These are phyloP conservation scores for Blastomussa wellsi DNA, from an alignment of 92 coral and sea anemone species.

Conservation along the genomic window DNA sequence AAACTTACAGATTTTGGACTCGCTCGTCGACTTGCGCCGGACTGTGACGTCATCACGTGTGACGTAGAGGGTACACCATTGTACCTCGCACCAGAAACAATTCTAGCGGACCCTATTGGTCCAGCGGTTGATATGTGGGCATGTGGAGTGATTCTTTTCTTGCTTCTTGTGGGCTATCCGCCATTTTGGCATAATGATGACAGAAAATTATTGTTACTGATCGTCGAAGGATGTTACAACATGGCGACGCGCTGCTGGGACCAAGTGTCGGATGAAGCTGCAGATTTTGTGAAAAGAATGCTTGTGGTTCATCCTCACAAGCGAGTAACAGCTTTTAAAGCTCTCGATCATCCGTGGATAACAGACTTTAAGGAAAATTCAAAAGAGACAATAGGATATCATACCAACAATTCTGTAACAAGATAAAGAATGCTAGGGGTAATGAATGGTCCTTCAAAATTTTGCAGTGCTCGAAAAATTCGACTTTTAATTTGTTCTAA, in stretches of 20 bases:
- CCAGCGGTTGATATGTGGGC: conserved; percentile 97
- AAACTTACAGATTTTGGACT: conserved; percentile 93
- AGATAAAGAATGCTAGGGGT: conserved; percentile 67
- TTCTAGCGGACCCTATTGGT: conserved; percentile 86
- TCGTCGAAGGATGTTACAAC: conserved; percentile 76
- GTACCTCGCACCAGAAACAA: conserved; percentile 97
- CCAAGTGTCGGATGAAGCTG: conserved; percentile 68
- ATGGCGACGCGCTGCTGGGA: conserved; percentile 64
- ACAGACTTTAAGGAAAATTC: conserved; percentile 20
- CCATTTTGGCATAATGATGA: conserved; percentile 91
- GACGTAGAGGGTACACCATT: conserved; percentile 88
- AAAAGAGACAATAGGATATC: not conserved
- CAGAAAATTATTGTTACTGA: conserved; percentile 71
- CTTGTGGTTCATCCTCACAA: conserved; percentile 67
- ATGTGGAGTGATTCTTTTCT: conserved; percentile 84
- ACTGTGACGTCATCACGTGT: conserved; percentile 72
- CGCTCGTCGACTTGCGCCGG: conserved; percentile 77
- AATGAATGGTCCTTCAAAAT: no score
- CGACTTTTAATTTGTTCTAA: no score
- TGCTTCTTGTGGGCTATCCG: conserved; percentile 85
- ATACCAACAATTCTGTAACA: not conserved
- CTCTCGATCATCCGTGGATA: conserved; percentile 93
- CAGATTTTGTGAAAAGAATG: conserved; percentile 80
- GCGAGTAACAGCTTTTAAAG: conserved; percentile 76
- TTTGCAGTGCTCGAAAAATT: no score